Percentiles rank a stretch among this genome's conserved stretches.
These are phyloP conservation scores for Varanus salvator DNA, from an alignment of 2,113 vertebrate species.

Conservation along the genomic window DNA sequence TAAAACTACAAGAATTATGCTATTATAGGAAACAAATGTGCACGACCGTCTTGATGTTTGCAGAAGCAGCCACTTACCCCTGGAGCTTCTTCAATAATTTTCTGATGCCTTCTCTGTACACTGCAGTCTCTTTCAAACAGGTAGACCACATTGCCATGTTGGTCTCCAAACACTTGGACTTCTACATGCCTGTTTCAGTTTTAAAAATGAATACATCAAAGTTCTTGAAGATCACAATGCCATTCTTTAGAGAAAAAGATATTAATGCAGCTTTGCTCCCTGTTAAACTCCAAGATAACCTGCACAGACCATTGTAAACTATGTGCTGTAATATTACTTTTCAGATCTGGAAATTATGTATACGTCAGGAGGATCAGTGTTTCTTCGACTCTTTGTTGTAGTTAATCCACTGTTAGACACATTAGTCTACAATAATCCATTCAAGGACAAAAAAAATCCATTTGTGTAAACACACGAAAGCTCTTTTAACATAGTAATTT, in stretches of 20 bases:
- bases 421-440: background rate
- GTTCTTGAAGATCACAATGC: background rate
- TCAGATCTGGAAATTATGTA: background rate
- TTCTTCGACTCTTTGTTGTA: background rate
- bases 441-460: background rate
- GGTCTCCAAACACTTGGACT: constrained; percentile 98
- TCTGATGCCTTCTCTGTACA: constrained; percentile 96
- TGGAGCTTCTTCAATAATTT: constrained; percentile 97
- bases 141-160: constrained; percentile 92
- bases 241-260: background rate
- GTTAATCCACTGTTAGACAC: background rate
- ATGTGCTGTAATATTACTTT: no score
- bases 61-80: constrained; percentile 80
- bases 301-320: background rate
- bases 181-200: constrained; percentile 88
- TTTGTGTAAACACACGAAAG: background rate
- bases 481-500: background rate
- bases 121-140: constrained; percentile 99
- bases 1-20: background rate
- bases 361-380: background rate
- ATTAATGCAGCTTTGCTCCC: background rate
- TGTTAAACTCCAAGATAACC: background rate
- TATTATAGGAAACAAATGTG: background rate
- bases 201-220: background rate
- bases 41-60: background rate